Evolutionary conservation across 1,140 invertebrate genomes (phyloP).

Genomic region (Tigriopus japonicus): DNA sequence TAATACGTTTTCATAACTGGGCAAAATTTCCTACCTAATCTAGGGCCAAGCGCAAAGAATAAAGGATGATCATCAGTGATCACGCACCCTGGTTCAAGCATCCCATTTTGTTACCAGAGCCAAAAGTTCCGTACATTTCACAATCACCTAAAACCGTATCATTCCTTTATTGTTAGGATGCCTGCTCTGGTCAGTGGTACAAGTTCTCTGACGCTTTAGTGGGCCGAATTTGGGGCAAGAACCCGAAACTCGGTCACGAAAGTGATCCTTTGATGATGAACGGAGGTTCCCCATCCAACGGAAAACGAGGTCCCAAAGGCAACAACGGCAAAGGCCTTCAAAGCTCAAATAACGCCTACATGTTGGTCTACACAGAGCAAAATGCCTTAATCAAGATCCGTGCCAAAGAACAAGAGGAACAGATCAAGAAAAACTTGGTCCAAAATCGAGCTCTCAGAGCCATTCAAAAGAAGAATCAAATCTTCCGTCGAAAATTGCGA

Average conservation of each 20-base stretch:
- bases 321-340: slow-evolving; percentile 25
- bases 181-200: slow-evolving; percentile 36
- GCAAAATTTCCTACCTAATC: too few species aligned
- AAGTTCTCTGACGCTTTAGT: slow-evolving; percentile 22
- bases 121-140: too few species aligned
- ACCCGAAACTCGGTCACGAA: slow-evolving; percentile 31
- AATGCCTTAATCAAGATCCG: not conserved
- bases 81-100: too few species aligned
- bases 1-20: too few species aligned
- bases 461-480: too few species aligned
- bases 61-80: too few species aligned
- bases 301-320: slow-evolving; percentile 12
- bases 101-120: too few species aligned
- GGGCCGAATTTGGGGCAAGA: slow-evolving; percentile 26
- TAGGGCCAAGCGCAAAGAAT: too few species aligned
- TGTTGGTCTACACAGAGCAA: slow-evolving; percentile 38
- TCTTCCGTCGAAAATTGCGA: not conserved
- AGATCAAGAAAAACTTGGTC: too few species aligned
- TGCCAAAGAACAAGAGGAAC: not conserved
- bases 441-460: too few species aligned
- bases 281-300: slow-evolving; percentile 24
- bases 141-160: too few species aligned
- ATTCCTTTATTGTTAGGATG: slow-evolving; percentile 21
- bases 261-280: slow-evolving; percentile 29
- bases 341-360: slow-evolving; percentile 38